phyloP scores from a whole-genome alignment of 2,797 vertebrate genomes.

The Megalops cyprinoides region DNA sequence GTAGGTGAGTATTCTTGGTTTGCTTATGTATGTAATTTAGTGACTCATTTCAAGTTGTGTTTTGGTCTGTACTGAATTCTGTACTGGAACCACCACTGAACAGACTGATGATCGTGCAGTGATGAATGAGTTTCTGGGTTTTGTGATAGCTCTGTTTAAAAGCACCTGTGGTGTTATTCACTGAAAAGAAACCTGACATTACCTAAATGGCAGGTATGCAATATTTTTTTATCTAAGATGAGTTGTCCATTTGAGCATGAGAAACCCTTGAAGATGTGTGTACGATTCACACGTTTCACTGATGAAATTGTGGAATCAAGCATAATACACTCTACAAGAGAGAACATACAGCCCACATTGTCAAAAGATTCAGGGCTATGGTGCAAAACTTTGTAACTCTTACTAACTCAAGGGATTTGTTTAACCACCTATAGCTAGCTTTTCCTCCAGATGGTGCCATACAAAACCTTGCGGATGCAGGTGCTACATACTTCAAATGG shows the following conservation, averaged over 20 bases:
- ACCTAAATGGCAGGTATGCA: not conserved
- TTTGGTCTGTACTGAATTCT: not conserved
- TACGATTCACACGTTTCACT: not conserved
- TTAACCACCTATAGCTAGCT: constrained; percentile 1
- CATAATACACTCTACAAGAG: not conserved
- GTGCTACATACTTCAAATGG: not conserved
- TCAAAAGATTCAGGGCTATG: not conserved
- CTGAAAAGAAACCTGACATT: not conserved
- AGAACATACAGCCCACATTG: not conserved
- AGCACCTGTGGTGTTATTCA: not conserved
- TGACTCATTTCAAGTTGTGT: not conserved
- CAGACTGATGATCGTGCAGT: not conserved
- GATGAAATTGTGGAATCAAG: not conserved
- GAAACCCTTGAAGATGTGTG: not conserved
- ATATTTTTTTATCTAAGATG: not conserved
- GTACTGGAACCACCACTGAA: not conserved
- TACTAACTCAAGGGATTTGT: not conserved
- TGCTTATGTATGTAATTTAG: not conserved
- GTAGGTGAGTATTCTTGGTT: too few species aligned
- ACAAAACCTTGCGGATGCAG: not conserved
- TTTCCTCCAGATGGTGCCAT: constrained; percentile 7
- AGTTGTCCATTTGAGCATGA: too few species aligned
- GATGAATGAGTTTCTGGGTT: too few species aligned
- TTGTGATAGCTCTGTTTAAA: too few species aligned
- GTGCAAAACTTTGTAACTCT: not conserved